A percentile compares a stretch with the other conserved stretches of the same genome.
These are phyloP conservation scores for Urechis unicinctus DNA, from an alignment of 2,888 invertebrate species.

Conservation along the genomic window DNA sequence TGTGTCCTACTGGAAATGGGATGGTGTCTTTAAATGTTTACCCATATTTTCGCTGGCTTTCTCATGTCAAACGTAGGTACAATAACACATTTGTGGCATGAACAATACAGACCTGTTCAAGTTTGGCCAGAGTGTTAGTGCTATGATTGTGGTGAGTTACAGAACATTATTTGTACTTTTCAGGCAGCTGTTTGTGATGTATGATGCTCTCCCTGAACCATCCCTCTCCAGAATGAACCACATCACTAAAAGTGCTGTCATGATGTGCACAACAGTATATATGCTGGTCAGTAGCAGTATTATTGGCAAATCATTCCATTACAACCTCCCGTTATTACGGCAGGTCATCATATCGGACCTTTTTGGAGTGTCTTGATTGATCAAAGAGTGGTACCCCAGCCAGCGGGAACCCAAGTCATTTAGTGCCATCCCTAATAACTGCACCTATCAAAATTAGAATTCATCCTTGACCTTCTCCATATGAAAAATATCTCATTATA, in stretches of 20 bases:
- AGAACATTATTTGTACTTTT: constrained; percentile 11
- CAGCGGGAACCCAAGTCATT: no score
- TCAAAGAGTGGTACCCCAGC: no score
- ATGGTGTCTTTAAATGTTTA: constrained; percentile 81
- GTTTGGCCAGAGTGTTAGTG: background rate
- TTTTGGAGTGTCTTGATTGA: no score
- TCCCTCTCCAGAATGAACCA: constrained; percentile 82
- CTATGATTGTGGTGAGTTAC: no score
- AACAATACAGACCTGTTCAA: background rate
- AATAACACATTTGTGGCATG: background rate
- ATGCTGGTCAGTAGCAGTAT: constrained; percentile 53
- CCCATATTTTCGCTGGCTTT: constrained; percentile 96
- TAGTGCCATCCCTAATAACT: no score
- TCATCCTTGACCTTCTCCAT: background rate
- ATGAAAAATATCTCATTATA: background rate
- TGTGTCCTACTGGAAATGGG: constrained; percentile 57
- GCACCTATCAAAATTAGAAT: no score
- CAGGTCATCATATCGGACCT: no score
- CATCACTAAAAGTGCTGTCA: constrained; percentile 80
- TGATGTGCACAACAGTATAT: constrained; percentile 84
- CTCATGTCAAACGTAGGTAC: constrained; percentile 85
- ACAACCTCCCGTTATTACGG: no score
- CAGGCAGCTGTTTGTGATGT: constrained; percentile 64
- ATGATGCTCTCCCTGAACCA: constrained; percentile 80
- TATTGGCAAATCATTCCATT: no score